phyloP scores from a whole-genome alignment of 2,888 invertebrate genomes.

The Allacma fusca region DNA sequence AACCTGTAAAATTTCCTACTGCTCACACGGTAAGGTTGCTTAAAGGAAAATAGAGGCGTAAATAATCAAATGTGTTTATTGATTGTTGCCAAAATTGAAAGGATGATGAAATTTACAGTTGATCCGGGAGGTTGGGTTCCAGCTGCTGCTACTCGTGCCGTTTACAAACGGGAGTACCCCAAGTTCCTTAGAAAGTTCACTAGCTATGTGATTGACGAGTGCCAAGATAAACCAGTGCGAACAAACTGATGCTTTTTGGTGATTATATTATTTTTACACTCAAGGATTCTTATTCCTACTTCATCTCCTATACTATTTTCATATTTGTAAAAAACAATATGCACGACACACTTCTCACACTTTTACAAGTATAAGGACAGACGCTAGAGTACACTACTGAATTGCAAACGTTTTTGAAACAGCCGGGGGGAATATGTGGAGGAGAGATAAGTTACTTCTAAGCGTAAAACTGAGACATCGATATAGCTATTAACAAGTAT shows the following conservation, averaged over 20 bases:
- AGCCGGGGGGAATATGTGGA: too few species aligned
- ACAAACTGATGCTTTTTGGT: background rate
- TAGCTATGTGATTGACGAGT: constrained; percentile 91
- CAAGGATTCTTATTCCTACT: background rate
- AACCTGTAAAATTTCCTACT: constrained; percentile 96
- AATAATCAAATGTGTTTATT: background rate
- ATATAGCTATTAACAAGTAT: too few species aligned
- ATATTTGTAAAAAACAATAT: background rate
- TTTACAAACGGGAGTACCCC: constrained; percentile 98
- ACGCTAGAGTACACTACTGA: too few species aligned
- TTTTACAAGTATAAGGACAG: too few species aligned
- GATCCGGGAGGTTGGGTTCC: constrained; percentile 99
- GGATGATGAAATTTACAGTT: constrained; percentile 70
- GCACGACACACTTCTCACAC: too few species aligned
- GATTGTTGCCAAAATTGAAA: background rate
- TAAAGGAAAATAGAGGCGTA: background rate
- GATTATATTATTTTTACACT: background rate
- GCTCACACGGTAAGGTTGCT: constrained; percentile 82
- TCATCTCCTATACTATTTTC: background rate
- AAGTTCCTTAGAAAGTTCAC: constrained; percentile 98
- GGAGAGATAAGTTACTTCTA: too few species aligned
- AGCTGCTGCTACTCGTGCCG: constrained; percentile 91
- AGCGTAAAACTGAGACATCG: too few species aligned
- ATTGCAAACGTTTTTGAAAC: too few species aligned
- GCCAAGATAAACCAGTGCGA: constrained; percentile 83